Conservation (phyloP, 2,888 invertebrate genomes). For the Rhodophaea formosa region DNA sequence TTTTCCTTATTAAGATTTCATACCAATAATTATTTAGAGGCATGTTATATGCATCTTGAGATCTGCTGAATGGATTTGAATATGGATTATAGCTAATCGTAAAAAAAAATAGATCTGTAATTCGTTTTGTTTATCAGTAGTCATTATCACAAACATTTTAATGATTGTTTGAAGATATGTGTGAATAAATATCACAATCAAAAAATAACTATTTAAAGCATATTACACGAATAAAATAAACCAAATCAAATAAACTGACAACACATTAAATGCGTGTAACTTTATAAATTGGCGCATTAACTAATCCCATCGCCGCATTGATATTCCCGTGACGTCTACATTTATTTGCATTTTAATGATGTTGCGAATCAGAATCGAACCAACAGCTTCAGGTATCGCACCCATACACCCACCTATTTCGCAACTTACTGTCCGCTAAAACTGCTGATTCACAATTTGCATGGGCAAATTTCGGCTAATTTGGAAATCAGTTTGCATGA, state of each 20-base stretch:
- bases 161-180: too few relatives aligned
- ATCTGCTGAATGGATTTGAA: too few relatives aligned
- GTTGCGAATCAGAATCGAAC: conserved; percentile 41
- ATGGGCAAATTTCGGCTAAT: too few relatives aligned
- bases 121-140: too few relatives aligned
- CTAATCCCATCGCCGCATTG: conserved; percentile 16
- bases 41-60: too few relatives aligned
- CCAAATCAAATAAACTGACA: not conserved
- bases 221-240: not conserved
- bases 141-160: too few relatives aligned
- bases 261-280: conserved; percentile 11
- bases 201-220: not conserved
- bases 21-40: too few relatives aligned
- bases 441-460: not conserved
- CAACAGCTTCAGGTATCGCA: not conserved
- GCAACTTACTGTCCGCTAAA: not conserved
- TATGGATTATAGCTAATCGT: too few relatives aligned
- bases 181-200: too few relatives aligned
- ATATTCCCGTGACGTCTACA: conserved; percentile 20
- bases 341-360: conserved; percentile 53
- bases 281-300: conserved; percentile 23
- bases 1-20: too few relatives aligned
- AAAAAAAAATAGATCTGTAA: too few relatives aligned
- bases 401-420: not conserved
- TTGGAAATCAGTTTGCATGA: too few relatives aligned